Evolutionary conservation across 1,140 invertebrate species (phyloP), one percentile per base, ranked within the genome.

Genomic region (Mesaphorura yosii): DNA sequence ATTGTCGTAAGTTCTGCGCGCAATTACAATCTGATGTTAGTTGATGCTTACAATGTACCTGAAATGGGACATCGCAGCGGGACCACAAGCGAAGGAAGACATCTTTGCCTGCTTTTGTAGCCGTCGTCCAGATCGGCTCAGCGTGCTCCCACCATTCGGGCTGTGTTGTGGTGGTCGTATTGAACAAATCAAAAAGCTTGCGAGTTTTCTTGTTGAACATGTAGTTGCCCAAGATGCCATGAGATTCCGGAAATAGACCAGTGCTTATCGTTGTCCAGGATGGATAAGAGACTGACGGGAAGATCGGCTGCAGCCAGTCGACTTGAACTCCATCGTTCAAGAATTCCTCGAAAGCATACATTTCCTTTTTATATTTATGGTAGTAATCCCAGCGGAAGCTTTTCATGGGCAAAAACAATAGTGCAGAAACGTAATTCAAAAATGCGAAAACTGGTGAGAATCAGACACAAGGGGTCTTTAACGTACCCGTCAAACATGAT

Each of bases 51-150:
- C n/a, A n/a, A n/a, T n/a, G n/a, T n/a, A n/a, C 66, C 19, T 67
- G 53, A 20, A 73, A 69, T 3, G 64, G 58, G 7, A 72, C 67
- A 40, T 74, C 68, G 57, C 71, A 72, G 15, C 71, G 69, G 7
- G 68, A 66, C 63, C 54, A 22, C 57, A 37, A 38, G 49, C 57
- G 3, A 6, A 69, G 52, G 49, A 64, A 68, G 12, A 66, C 60
- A 29, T 53, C 62, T 34, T 66, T 66, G 6, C 66, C 65, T 58
- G 69, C 53, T 34, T 59, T 56, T 28, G 57, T 39, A 1, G 68
- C 66, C 6, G 68, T 66, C 5, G 69, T 66, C 70, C 70, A 73
- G 42, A 68, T 58, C 1, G 69, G 71, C 53, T 69, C 69, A 0
- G 64, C 64, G 15, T 60, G 65, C 50, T 69, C 63, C 69, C 71